Evolutionary conservation across 2,113 vertebrate genomes (phyloP).

Genomic region (Ptilonorhynchus violaceus): DNA sequence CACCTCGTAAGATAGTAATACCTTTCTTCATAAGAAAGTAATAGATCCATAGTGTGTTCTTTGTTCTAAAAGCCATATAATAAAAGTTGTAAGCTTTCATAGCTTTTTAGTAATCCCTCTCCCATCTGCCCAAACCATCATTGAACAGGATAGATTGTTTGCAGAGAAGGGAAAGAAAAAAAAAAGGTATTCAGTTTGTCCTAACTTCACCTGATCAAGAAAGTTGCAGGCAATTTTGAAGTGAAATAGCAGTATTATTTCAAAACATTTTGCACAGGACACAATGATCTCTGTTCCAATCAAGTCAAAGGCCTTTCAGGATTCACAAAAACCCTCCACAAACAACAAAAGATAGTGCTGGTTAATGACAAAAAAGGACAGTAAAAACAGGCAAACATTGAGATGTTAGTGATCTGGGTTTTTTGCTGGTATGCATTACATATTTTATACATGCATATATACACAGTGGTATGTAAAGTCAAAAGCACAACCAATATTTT

Average conservation of each 20-base stretch:
- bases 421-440: not conserved
- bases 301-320: not conserved
- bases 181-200: not conserved
- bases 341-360: not conserved
- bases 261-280: not conserved
- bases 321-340: not conserved
- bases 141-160: accelerated
- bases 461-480: not conserved
- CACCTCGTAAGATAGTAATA: not conserved
- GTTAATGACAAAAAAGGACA: not conserved
- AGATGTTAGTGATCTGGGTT: not conserved
- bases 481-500: not conserved
- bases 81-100: not conserved
- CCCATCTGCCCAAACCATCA: not conserved
- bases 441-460: not conserved
- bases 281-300: not conserved
- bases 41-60: not conserved
- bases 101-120: not conserved
- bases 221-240: not conserved
- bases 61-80: not conserved
- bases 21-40: not conserved
- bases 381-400: not conserved
- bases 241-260: not conserved
- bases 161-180: not conserved
- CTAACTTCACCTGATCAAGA: not conserved